phyloP scores from a whole-genome alignment of 92 coral and sea anemone genomes.

The Phenganax marumi region DNA sequence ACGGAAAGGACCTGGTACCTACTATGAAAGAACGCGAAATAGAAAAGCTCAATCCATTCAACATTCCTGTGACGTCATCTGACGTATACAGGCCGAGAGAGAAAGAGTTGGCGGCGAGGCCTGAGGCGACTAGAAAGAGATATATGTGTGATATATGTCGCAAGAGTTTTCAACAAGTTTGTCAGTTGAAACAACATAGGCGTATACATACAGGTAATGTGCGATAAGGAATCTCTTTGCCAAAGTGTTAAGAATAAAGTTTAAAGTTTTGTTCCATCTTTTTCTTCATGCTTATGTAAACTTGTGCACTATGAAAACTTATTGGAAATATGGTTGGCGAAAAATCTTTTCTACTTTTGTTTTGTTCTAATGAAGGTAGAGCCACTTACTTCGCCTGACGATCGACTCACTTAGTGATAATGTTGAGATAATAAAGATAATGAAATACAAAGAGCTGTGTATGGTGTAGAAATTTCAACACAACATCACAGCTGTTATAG shows the following conservation, averaged over 20 bases:
- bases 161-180: constrained; percentile 91
- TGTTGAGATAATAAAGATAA: no score
- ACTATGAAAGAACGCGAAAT: constrained; percentile 21
- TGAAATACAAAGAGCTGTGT: no score
- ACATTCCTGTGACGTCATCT: constrained; percentile 18
- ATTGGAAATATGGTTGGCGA: no score
- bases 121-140: constrained; percentile 46
- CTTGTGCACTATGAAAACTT: no score
- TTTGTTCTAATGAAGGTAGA: no score
- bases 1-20: constrained; percentile 24
- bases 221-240: neutral
- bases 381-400: no score
- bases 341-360: no score
- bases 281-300: no score
- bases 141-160: constrained; percentile 89
- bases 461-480: neutral
- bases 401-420: no score
- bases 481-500: neutral
- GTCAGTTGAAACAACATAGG: constrained; percentile 94
- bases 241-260: neutral
- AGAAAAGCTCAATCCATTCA: constrained; percentile 13
- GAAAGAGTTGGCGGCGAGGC: neutral
- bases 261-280: neutral
- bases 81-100: constrained; percentile 23
- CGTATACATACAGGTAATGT: constrained; percentile 51